Evolutionary conservation across 2,888 invertebrate species (phyloP).

Genomic region (Periphyllus acericola): DNA sequence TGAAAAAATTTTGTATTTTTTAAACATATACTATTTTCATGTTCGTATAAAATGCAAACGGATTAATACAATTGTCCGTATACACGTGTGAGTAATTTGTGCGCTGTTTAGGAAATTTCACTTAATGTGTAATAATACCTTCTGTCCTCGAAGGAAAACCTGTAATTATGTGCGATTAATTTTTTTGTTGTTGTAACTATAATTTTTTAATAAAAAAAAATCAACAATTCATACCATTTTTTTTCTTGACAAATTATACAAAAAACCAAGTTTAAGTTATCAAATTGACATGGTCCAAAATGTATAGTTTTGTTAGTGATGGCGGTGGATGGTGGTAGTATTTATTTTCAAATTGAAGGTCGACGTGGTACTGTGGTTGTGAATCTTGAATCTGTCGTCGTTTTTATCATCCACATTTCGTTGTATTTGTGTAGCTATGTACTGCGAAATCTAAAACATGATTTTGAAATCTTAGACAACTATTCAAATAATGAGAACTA

Average conservation of each 20-base stretch:
- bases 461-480: constrained; percentile 2
- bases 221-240: background rate
- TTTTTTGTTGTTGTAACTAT: background rate
- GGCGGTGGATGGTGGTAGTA: background rate
- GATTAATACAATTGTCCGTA: background rate
- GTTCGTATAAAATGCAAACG: background rate
- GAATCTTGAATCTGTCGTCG: background rate
- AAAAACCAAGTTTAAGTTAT: background rate
- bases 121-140: background rate
- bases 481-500: background rate
- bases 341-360: constrained; percentile 20
- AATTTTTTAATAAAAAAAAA: background rate
- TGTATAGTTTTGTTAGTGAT: background rate
- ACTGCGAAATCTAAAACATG: background rate
- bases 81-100: background rate
- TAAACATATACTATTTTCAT: too few species aligned
- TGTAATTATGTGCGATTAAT: background rate
- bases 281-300: background rate
- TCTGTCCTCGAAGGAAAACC: background rate
- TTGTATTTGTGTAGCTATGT: background rate
- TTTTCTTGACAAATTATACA: background rate
- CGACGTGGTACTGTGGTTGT: background rate
- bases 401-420: background rate
- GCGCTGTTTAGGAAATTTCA: background rate
- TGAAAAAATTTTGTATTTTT: too few species aligned